Conservation (phyloP, 2,888 invertebrate species). For the Augochlorella aurata region DNA sequence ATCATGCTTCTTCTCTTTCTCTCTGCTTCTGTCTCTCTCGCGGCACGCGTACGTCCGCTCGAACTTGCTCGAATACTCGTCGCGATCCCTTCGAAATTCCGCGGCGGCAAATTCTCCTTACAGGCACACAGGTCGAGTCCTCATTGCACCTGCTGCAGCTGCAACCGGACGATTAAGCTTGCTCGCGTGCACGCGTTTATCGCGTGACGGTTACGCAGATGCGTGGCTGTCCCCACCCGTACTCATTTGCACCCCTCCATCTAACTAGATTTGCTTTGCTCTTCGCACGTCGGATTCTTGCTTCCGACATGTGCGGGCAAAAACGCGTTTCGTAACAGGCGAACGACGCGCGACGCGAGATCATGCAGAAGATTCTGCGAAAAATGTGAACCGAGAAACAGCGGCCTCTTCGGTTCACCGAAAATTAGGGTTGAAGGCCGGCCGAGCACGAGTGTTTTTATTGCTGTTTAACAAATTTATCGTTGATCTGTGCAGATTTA, state of each 20-base stretch:
- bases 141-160: constrained; percentile 56
- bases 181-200: constrained; percentile 32
- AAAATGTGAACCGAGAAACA: no score
- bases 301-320: background rate
- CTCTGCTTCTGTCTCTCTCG: background rate
- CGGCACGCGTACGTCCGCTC: background rate
- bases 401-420: no score
- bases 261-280: constrained; percentile 21
- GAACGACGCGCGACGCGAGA: no score
- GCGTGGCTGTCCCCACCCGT: background rate
- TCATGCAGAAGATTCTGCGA: no score
- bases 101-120: background rate
- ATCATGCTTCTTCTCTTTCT: background rate
- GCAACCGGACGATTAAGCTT: constrained; percentile 34
- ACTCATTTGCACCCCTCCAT: background rate
- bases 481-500: no score
- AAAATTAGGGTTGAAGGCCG: no score
- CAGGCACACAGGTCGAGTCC: background rate
- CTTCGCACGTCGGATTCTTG: background rate
- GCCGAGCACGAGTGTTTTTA: no score
- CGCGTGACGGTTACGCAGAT: constrained; percentile 33
- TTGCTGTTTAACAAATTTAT: no score
- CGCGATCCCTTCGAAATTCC: background rate
- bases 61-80: background rate
- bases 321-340: background rate